Evolutionary conservation across 1,140 invertebrate genomes (phyloP).

Genomic region (Lepidurus packardi): DNA sequence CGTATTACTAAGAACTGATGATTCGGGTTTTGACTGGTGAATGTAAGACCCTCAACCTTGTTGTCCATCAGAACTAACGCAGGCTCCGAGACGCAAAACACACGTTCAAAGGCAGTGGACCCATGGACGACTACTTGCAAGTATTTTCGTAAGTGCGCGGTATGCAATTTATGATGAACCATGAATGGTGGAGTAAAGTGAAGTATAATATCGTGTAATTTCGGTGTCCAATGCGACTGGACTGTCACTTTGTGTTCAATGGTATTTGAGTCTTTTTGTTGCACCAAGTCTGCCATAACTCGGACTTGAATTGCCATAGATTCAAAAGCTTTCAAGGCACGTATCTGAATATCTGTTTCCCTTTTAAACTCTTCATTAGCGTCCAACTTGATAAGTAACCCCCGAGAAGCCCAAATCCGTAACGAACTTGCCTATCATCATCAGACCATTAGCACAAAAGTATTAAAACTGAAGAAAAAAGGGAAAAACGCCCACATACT

Average conservation of each 20-base stretch:
- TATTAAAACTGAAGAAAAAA: neutral
- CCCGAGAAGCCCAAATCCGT: constrained; percentile 48
- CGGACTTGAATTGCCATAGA: constrained; percentile 56
- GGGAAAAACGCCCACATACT: constrained; percentile 37
- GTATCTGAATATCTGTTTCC: constrained; percentile 54
- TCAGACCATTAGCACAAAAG: neutral
- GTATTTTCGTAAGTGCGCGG: constrained; percentile 72
- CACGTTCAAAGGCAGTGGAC: constrained; percentile 45
- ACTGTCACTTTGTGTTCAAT: constrained; percentile 67
- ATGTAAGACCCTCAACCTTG: neutral
- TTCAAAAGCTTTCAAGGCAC: constrained; percentile 65
- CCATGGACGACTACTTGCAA: constrained; percentile 69
- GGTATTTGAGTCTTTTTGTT: constrained; percentile 57
- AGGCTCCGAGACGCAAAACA: neutral
- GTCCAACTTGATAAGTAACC: constrained; percentile 45
- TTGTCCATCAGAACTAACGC: neutral
- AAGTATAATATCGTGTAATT: constrained; percentile 60
- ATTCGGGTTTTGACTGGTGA: constrained; percentile 7
- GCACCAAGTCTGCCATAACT: constrained; percentile 64
- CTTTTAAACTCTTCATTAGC: constrained; percentile 43
- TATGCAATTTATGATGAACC: constrained; percentile 70
- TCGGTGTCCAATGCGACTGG: constrained; percentile 65
- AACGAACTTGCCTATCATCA: constrained; percentile 48
- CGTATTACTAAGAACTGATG: neutral
- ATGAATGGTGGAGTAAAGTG: constrained; percentile 76